These are phyloP conservation scores for Cephalopholis sonnerati DNA, from an alignment of 2,113 vertebrate species.

Conservation along the genomic window DNA sequence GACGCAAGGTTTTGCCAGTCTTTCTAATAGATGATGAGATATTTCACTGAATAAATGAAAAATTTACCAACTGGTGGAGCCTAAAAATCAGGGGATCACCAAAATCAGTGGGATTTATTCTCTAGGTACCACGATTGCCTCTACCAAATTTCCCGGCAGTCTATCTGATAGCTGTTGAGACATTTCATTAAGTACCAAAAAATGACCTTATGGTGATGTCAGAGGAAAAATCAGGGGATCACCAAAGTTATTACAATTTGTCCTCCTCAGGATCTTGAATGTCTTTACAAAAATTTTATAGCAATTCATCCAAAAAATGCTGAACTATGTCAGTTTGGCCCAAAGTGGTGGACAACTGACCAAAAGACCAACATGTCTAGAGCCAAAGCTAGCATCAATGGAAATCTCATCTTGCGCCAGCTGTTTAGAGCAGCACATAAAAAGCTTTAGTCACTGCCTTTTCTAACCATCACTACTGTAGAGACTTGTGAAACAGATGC, in stretches of 20 bases:
- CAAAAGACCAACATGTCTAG: not conserved
- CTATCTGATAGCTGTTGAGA: no score
- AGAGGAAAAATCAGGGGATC: no score
- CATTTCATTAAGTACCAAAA: not conserved
- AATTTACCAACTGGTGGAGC: not conserved
- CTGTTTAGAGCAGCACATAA: constrained; percentile 29
- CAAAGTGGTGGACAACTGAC: not conserved
- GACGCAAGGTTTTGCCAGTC: not conserved
- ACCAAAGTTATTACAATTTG: not conserved
- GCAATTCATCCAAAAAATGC: not conserved
- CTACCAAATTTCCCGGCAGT: not conserved
- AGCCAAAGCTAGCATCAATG: not conserved
- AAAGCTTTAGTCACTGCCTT: constrained; percentile 35
- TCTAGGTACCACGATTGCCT: not conserved
- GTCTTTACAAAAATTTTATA: not conserved
- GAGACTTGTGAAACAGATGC: constrained; percentile 31
- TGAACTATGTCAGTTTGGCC: not conserved
- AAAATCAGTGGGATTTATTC: not conserved
- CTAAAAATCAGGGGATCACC: not conserved
- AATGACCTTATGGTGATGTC: no score
- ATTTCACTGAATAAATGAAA: not conserved
- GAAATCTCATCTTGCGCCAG: not conserved
- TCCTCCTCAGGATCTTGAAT: not conserved
- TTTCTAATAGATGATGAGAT: not conserved
- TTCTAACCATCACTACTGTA: constrained; percentile 43